Evolutionary conservation across 2,797 vertebrate species (phyloP), one percentile per base, ranked within the genome.

Genomic region (Schizopygopsis pylzovi): DNA sequence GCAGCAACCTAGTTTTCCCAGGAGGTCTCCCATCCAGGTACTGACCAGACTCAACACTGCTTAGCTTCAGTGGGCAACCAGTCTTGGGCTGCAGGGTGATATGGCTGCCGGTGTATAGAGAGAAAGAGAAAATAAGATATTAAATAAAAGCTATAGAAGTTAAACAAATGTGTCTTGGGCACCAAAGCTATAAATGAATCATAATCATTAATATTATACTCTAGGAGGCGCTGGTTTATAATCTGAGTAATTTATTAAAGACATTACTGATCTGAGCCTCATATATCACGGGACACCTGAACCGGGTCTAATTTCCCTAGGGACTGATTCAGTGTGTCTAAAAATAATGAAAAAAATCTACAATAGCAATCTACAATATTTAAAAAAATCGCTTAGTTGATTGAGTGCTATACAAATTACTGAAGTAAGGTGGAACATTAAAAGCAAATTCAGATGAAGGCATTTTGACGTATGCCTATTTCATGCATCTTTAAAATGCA

Each of bases 171-270:
- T 7, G 13, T 67, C 22, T 4, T 22, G 43, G 33, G 11, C 43
- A 63, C 7, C 25, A 12, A 15, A 33, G 15, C 4, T 83, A 61
- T 25, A 25, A 45, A 43, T 18, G 3, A 22, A 20, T 3, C 37
- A 47, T 4, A 83, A 49, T 65, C 52, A 65, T 52, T 28, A 13
- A 67, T 68, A 56, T 7, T 22, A 54, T 56, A 68, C 72, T 22
- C 82, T 63, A 84, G 82, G 37, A 73, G 73, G 73, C 59, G 41
- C 72, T 67, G 45, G 72, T 77, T 84, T 65, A 75, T 76, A 83
- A 83, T 25, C 9, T 6, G 18, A 39, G 13, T 59, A 25, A 47
- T 82, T n/a, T 47, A 73, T 65, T 75, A 16, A 75, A 75, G 56
- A n/a, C 7, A 16, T 9, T 65, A 61, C 12, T 22, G n/a, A 49